Percentiles rank a stretch among this genome's conserved stretches.
Evolutionary conservation across 2,113 vertebrate genomes (phyloP).

Genomic region (Centropristis striata): DNA sequence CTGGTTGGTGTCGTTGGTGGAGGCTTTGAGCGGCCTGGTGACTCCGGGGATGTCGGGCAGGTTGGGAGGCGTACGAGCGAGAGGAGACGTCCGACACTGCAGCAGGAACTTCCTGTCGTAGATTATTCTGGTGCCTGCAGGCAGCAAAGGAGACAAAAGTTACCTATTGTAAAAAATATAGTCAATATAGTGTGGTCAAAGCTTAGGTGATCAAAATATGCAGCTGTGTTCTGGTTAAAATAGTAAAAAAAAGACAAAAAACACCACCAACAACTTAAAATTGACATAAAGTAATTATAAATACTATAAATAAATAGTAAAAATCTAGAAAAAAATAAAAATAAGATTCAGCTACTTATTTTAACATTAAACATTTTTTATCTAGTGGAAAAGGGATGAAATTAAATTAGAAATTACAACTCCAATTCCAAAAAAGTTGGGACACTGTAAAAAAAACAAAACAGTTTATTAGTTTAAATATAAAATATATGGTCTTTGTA

Average conservation of each 20-base stretch:
- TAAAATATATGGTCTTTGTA: too few species aligned
- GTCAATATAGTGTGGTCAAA: not conserved
- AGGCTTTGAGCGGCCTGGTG: conserved; percentile 86
- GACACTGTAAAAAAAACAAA: too few species aligned
- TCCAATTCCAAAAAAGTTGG: too few species aligned
- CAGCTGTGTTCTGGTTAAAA: not conserved
- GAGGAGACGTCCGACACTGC: conserved; percentile 93
- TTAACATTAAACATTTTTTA: not conserved
- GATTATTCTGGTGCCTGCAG: conserved; percentile 89
- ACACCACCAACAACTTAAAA: too few species aligned
- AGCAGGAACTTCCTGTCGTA: conserved; percentile 95
- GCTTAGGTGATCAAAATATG: not conserved
- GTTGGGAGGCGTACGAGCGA: conserved; percentile 90
- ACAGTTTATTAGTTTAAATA: too few species aligned
- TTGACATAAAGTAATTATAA: too few species aligned
- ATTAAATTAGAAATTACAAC: too few species aligned
- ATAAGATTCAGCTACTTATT: not conserved
- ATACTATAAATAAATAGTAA: too few species aligned
- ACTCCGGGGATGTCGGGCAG: conserved; percentile 93
- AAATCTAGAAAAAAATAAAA: not conserved
- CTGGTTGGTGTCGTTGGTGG: conserved; percentile 59
- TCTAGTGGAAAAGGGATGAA: too few species aligned
- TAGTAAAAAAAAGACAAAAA: too few species aligned
- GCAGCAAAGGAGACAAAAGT: not conserved
- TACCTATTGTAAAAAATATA: not conserved